phyloP scores from a whole-genome alignment of 2,888 invertebrate genomes.

The Macropis europaea region DNA sequence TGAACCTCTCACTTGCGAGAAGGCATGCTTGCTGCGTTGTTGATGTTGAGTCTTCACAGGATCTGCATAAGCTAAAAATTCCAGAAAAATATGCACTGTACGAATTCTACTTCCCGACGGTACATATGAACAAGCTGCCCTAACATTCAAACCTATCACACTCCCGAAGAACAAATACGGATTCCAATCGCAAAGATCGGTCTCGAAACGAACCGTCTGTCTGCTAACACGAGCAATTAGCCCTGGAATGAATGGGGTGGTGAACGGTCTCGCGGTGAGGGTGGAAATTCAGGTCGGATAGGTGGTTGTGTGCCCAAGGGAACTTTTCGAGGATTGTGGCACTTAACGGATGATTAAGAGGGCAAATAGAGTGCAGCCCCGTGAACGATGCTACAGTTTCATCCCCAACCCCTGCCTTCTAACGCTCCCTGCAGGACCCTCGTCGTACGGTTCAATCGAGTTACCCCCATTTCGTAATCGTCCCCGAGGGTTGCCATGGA shows the following conservation, averaged over 20 bases:
- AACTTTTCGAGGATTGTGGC: slow-evolving; percentile 62
- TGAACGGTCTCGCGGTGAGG: neutral
- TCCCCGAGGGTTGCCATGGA: slow-evolving; percentile 73
- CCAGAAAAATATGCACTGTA: too few relatives aligned
- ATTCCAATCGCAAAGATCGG: too few relatives aligned
- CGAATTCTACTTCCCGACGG: too few relatives aligned
- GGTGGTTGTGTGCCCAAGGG: slow-evolving; percentile 36
- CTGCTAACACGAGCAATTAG: slow-evolving; percentile 21
- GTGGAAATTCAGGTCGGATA: slow-evolving; percentile 10
- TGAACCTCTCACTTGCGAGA: too few relatives aligned
- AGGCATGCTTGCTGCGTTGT: too few relatives aligned
- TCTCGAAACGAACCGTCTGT: neutral
- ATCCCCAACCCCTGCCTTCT: slow-evolving; percentile 21
- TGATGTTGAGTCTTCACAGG: too few relatives aligned
- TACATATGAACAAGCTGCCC: too few relatives aligned
- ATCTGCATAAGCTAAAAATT: too few relatives aligned
- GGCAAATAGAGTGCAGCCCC: slow-evolving; percentile 73
- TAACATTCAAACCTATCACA: too few relatives aligned
- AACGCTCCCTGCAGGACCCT: slow-evolving; percentile 45
- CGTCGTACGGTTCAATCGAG: slow-evolving; percentile 75
- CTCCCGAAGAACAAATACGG: too few relatives aligned
- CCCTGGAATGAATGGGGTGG: slow-evolving; percentile 12
- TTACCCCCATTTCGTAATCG: slow-evolving; percentile 78
- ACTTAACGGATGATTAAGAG: slow-evolving; percentile 79
- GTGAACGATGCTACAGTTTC: slow-evolving; percentile 41